Conservation (phyloP, 2,888 invertebrate species). For the Tenthredo distinguenda region DNA sequence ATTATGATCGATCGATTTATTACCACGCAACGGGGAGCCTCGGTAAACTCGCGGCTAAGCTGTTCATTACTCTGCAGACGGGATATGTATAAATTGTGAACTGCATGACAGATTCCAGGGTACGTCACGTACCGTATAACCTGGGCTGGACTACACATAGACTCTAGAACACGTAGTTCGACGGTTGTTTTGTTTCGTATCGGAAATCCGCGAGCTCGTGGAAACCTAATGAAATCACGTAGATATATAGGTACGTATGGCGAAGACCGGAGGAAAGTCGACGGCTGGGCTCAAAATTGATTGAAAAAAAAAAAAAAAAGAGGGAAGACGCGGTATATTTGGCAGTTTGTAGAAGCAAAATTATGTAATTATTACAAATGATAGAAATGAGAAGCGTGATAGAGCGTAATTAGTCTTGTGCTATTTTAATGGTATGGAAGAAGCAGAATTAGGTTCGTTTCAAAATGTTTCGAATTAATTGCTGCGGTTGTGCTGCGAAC, state of each 20-base stretch:
- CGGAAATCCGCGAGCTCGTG: neutral
- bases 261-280: neutral
- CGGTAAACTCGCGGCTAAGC: neutral
- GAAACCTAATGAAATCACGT: constrained; percentile 19
- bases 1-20: neutral
- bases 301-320: too few species aligned
- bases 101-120: neutral
- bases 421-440: neutral
- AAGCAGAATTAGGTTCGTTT: neutral
- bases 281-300: too few species aligned
- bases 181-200: neutral
- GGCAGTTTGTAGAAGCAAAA: too few species aligned
- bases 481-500: neutral
- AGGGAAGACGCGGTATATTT: too few species aligned
- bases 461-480: constrained; percentile 14
- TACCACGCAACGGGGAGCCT: neutral
- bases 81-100: neutral
- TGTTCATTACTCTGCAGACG: neutral
- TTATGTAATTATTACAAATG: neutral
- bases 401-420: neutral
- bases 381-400: neutral
- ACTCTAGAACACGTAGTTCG: neutral
- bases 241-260: neutral
- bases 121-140: neutral
- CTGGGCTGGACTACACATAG: neutral